These are phyloP conservation scores for Xestia xanthographa DNA, from an alignment of 2,888 invertebrate species.

Conservation along the genomic window DNA sequence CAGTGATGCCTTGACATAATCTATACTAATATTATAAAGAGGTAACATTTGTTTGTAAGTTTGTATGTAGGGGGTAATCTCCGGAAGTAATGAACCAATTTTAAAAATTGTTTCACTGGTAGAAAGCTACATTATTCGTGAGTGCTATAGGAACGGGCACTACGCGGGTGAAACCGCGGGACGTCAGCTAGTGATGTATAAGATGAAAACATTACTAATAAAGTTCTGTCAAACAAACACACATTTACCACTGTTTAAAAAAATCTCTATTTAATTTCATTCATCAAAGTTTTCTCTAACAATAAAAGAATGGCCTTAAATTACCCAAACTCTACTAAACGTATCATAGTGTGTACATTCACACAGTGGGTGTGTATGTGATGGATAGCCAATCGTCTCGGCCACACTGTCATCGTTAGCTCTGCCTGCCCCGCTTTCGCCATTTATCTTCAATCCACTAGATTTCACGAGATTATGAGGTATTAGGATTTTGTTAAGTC, in stretches of 20 bases:
- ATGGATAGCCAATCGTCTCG: conserved; percentile 67
- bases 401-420: conserved; percentile 68
- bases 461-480: conserved; percentile 65
- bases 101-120: too few species aligned
- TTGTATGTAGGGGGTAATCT: too few species aligned
- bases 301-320: not conserved
- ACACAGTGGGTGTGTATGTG: conserved; percentile 66
- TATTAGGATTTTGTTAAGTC: conserved; percentile 58
- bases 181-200: too few species aligned
- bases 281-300: not conserved
- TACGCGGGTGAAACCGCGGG: too few species aligned
- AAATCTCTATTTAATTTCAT: not conserved
- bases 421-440: conserved; percentile 55
- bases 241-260: not conserved
- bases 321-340: not conserved
- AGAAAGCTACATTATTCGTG: too few species aligned
- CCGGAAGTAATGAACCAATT: too few species aligned
- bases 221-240: too few species aligned
- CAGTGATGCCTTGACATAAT: too few species aligned
- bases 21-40: too few species aligned
- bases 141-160: too few species aligned
- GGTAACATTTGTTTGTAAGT: too few species aligned
- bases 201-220: too few species aligned
- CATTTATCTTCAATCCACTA: conserved; percentile 66
- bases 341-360: conserved; percentile 52